These are phyloP conservation scores for Scaptomyza cyrtandrae DNA, from an alignment of 2,888 invertebrate species.

Conservation along the genomic window DNA sequence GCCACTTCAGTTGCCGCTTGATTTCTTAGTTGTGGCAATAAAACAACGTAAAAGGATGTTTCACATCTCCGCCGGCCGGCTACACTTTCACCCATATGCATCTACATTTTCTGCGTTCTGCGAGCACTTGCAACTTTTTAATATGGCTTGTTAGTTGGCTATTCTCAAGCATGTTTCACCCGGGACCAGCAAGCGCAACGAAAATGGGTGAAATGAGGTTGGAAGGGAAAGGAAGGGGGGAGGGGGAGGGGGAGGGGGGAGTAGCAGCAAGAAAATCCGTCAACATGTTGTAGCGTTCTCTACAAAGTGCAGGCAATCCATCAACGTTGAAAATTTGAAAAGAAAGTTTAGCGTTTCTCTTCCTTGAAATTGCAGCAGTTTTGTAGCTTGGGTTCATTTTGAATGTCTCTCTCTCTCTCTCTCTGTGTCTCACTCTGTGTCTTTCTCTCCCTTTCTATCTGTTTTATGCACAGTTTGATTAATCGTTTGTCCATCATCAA, in stretches of 20 bases:
- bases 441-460: background rate
- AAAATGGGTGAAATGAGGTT: background rate
- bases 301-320: slow-evolving; percentile 73
- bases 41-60: slow-evolving; percentile 79
- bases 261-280: slow-evolving; percentile 32
- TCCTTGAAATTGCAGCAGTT: slow-evolving; percentile 28
- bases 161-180: slow-evolving; percentile 50
- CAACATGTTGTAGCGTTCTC: slow-evolving; percentile 61
- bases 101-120: slow-evolving; percentile 39
- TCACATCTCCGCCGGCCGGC: background rate
- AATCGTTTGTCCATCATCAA: background rate
- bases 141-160: slow-evolving; percentile 72
- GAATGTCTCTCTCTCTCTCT: slow-evolving; percentile 11
- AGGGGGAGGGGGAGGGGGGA: no score
- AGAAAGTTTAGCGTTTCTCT: slow-evolving; percentile 18
- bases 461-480: background rate
- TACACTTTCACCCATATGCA: slow-evolving; percentile 20
- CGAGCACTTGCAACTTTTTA: slow-evolving; percentile 63
- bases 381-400: slow-evolving; percentile 31
- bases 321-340: slow-evolving; percentile 58
- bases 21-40: slow-evolving; percentile 73
- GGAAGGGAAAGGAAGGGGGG: no score
- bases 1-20: slow-evolving; percentile 49
- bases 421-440: background rate
- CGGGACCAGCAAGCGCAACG: background rate